phyloP scores from a whole-genome alignment of 2,797 vertebrate species.

The Mus minutoides region DNA sequence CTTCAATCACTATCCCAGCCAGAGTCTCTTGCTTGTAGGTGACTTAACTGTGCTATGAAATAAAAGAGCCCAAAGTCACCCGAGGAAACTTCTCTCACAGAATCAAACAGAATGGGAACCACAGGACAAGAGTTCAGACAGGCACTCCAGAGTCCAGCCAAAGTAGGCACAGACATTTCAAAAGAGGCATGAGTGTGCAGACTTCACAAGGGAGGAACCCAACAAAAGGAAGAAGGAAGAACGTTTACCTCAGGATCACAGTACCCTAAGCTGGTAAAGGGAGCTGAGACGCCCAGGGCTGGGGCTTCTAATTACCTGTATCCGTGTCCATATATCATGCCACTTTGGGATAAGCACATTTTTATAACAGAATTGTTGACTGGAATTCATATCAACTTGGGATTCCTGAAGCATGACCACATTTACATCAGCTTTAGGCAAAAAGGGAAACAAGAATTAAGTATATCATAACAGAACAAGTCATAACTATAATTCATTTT shows the following conservation, averaged over 20 bases:
- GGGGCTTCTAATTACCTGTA: slow-evolving; percentile 88
- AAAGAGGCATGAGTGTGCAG: not conserved
- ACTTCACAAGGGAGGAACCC: not conserved
- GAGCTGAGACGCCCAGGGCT: not conserved
- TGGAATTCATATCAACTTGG: rapidly evolving
- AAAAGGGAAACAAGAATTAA: slow-evolving; percentile 33
- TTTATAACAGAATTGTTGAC: slow-evolving; percentile 92
- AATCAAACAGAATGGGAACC: slow-evolving; percentile 43
- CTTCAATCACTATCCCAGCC: slow-evolving; percentile 54
- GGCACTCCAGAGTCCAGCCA: slow-evolving; percentile 40
- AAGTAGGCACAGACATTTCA: slow-evolving; percentile 25
- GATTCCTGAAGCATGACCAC: slow-evolving; percentile 80
- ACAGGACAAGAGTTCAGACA: slow-evolving; percentile 45
- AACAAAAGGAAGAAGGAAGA: not conserved
- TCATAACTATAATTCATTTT: slow-evolving; percentile 42
- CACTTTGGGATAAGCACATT: slow-evolving; percentile 90
- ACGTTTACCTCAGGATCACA: not conserved
- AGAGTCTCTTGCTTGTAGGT: slow-evolving; percentile 36
- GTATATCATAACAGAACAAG: not conserved
- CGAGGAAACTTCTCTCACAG: slow-evolving; percentile 31
- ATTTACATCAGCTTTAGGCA: slow-evolving; percentile 40
- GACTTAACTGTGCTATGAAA: slow-evolving; percentile 51
- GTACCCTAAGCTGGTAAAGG: not conserved
- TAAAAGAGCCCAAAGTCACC: slow-evolving; percentile 59
- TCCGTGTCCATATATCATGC: slow-evolving; percentile 94